These are phyloP conservation scores for Phymastichus coffea DNA, from an alignment of 1,140 invertebrate genomes.

Conservation along the genomic window DNA sequence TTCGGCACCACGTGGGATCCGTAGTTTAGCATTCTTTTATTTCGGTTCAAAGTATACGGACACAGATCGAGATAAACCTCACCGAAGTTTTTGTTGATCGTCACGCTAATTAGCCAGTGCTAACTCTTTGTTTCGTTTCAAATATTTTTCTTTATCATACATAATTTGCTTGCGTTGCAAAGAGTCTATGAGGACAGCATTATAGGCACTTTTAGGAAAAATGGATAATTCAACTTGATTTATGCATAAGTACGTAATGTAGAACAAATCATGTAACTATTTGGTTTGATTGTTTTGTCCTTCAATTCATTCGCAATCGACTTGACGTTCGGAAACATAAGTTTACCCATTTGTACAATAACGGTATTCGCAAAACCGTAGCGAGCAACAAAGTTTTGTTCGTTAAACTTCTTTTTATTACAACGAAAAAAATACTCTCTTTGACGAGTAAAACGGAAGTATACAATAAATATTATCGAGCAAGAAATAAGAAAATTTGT, in stretches of 20 bases:
- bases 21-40: conserved; percentile 1
- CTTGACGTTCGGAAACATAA: neutral
- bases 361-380: conserved; percentile 8
- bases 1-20: conserved; percentile 10
- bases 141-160: conserved; percentile 3
- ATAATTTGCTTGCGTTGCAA: neutral
- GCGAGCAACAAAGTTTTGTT: neutral
- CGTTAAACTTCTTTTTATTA: neutral
- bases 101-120: neutral
- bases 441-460: neutral
- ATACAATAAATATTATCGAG: neutral
- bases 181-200: conserved; percentile 39
- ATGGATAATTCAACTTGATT: neutral
- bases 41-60: conserved; percentile 16
- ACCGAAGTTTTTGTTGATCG: conserved; percentile 9
- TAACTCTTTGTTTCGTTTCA: neutral
- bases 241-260: conserved; percentile 4
- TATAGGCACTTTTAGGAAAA: conserved; percentile 54
- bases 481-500: neutral
- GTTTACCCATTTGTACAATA: neutral
- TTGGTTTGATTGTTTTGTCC: neutral
- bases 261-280: neutral
- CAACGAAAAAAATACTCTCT: neutral
- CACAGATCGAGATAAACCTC: neutral
- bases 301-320: neutral